Evolutionary conservation across 2,888 invertebrate genomes (phyloP), one percentile per base, ranked within the genome.

Genomic region (Omphaloscelis lunosa): DNA sequence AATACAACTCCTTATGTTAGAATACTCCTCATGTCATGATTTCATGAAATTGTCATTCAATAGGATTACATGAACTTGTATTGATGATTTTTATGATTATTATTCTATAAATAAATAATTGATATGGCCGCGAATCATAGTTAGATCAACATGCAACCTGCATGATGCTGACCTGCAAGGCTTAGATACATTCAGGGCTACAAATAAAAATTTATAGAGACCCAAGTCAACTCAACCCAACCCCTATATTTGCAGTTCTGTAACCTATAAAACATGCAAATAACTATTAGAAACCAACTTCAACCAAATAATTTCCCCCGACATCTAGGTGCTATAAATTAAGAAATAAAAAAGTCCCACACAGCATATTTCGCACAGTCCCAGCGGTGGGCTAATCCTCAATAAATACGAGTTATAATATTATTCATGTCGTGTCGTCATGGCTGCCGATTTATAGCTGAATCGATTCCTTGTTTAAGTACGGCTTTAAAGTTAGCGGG

Each of bases 361-460:
- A 75, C 78, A 83, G 72, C 72, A 70, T 77, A 82, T 77, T 77
- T 87, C 85, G 84, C 85, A 83, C 86, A 59, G 88, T 91, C 75
- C 81, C 86, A 85, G 83, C 88, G 88, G 83, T 87, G 89, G 87
- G 84, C 86, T 93, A 93, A 94, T 93, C 93, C 93, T 91, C 91
- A 94, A 95, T 95, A 95, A 95, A 93, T 92, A 92, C 91, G 91
- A 91, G 90, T 90, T 92, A 92, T 95, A 94, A 94, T 94, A 91
- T 92, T 94, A 96, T 96, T 96, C 95, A 91, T 90, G 91, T 84
- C 94, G 88, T 93, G 95, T 95, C 93, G 91, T 92, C 91, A 87
- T 91, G 92, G 92, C 92, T 90, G 89, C 90, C 94, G 95, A 95
- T 95, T 95, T 95, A 95, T 93, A 89, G 91, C 89, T 85, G 93